phyloP scores from a whole-genome alignment of 2,113 vertebrate species.

The Anarrhichthys ocellatus region DNA sequence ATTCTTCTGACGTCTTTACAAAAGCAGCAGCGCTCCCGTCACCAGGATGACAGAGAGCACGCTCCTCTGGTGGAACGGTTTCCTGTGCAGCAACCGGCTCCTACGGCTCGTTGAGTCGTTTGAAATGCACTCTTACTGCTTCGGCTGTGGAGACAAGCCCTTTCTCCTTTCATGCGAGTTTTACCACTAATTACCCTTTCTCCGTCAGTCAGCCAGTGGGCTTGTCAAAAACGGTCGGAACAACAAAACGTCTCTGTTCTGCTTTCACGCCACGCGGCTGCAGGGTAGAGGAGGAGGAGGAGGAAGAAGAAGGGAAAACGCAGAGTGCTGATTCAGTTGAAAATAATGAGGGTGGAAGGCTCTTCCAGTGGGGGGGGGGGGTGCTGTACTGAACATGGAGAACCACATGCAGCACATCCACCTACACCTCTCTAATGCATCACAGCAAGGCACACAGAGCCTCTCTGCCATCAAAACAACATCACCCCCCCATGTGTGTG shows the following conservation, averaged over 20 bases:
- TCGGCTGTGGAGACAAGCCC: conserved; percentile 33
- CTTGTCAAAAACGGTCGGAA: conserved; percentile 61
- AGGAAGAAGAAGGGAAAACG: conserved; percentile 11
- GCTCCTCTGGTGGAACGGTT: conserved; percentile 1
- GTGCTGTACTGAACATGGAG: conserved; percentile 53
- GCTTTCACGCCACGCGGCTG: conserved; percentile 44
- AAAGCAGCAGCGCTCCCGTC: conserved; percentile 8
- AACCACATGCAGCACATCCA: conserved; percentile 65
- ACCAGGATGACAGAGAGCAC: neutral
- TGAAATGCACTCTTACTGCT: conserved; percentile 8
- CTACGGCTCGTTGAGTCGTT: conserved; percentile 26
- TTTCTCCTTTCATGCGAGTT: conserved; percentile 49
- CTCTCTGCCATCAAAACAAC: conserved; percentile 57
- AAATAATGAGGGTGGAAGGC: conserved; percentile 78
- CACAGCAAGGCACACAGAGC: conserved; percentile 47
- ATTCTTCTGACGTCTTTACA: neutral
- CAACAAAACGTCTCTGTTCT: conserved; percentile 61
- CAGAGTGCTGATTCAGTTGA: conserved; percentile 66
- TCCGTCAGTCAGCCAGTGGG: conserved; percentile 56
- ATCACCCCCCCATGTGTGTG: neutral
- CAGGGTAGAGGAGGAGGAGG: conserved; percentile 9
- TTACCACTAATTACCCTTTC: conserved; percentile 66
- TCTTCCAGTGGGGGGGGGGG: conserved; percentile 42
- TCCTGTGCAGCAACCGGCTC: conserved; percentile 4
- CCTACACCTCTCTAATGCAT: conserved; percentile 62